phyloP scores from a whole-genome alignment of 2,797 vertebrate genomes.

The Scyliorhinus canicula region DNA sequence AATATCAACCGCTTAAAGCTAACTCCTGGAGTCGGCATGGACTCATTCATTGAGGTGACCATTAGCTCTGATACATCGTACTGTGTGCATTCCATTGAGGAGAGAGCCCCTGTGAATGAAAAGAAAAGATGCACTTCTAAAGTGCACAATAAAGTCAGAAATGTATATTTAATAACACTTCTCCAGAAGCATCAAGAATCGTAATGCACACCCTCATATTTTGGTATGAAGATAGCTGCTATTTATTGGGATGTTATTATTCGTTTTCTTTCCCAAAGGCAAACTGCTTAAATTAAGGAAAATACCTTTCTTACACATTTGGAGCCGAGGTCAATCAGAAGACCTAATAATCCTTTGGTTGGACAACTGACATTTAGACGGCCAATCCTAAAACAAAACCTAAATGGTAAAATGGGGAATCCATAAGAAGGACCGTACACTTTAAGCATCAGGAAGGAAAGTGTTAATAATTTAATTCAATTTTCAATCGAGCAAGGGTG shows the following conservation, averaged over 20 bases:
- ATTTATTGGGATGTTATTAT: conserved; percentile 17
- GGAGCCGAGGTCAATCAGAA: not conserved
- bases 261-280: conserved; percentile 1
- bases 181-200: not conserved
- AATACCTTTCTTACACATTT: not conserved
- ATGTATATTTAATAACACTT: not conserved
- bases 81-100: not conserved
- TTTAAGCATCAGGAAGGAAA: not conserved
- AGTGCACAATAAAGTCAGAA: not conserved
- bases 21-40: not conserved
- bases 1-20: not conserved
- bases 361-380: not conserved
- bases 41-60: not conserved
- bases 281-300: conserved; percentile 13
- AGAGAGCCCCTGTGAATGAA: not conserved
- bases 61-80: not conserved
- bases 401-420: not conserved
- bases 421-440: not conserved
- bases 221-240: not conserved
- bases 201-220: not conserved
- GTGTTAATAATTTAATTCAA: conserved; percentile 24
- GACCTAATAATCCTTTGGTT: not conserved
- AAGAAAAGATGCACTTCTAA: not conserved
- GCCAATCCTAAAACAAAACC: not conserved
- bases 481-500: not conserved